Conservation (phyloP, 1,140 invertebrate species). For the Lerema accius region DNA sequence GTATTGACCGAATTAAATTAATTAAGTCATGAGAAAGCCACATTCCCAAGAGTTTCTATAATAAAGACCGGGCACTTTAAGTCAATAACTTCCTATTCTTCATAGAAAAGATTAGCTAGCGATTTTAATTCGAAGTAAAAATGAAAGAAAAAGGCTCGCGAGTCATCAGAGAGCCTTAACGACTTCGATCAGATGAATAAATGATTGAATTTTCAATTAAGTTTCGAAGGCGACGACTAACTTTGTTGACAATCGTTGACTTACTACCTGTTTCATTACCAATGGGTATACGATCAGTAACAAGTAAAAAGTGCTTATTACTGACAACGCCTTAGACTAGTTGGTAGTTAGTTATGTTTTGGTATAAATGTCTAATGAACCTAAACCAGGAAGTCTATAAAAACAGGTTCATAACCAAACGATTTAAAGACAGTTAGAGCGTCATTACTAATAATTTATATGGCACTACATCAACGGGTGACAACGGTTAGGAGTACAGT, state of each 20-base stretch:
- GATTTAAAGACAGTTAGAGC: constrained; percentile 24
- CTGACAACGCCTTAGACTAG: too few relatives aligned
- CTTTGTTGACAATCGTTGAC: constrained; percentile 72
- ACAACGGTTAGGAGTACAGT: constrained; percentile 17
- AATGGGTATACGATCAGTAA: background rate
- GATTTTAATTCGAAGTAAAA: constrained; percentile 68
- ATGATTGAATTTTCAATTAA: constrained; percentile 82
- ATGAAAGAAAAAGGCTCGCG: constrained; percentile 61
- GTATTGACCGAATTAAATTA: background rate
- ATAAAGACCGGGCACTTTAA: constrained; percentile 44
- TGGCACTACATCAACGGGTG: constrained; percentile 14
- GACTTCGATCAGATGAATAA: constrained; percentile 78
- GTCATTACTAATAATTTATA: constrained; percentile 26
- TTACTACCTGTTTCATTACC: constrained; percentile 9
- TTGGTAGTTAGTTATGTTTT: too few relatives aligned
- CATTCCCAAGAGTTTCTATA: constrained; percentile 28
- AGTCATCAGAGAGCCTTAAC: constrained; percentile 73
- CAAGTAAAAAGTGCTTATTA: too few relatives aligned
- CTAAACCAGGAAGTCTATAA: constrained; percentile 14
- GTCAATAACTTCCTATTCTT: constrained; percentile 49
- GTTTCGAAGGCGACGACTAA: constrained; percentile 66
- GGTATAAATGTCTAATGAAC: too few relatives aligned
- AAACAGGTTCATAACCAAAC: constrained; percentile 8
- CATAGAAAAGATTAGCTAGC: constrained; percentile 64
- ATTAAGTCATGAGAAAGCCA: background rate